Conservation (phyloP, 2,113 vertebrate species). For the Coracopsis vasa region DNA sequence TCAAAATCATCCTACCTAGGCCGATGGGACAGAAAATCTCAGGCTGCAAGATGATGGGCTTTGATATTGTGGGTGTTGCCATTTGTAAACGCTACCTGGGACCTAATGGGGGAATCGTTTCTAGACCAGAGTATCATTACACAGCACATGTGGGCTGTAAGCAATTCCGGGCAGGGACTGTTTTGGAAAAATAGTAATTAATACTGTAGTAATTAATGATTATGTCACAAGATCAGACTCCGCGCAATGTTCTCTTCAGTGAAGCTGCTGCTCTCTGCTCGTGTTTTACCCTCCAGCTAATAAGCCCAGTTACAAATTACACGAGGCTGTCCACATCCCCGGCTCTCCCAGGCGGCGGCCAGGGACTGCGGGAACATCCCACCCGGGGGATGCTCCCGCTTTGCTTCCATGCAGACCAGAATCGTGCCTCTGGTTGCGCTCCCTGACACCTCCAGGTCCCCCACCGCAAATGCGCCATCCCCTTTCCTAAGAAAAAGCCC, state of each 20-base stretch:
- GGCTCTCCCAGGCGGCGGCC: background rate
- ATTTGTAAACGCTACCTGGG: constrained; percentile 15
- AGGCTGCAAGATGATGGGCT: background rate
- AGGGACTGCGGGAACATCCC: background rate
- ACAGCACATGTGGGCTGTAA: constrained; percentile 16
- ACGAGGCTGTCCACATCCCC: background rate
- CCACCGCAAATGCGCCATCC: background rate
- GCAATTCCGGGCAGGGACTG: constrained; percentile 25
- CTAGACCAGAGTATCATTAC: background rate
- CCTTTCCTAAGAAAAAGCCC: background rate
- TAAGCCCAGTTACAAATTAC: background rate
- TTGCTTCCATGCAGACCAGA: background rate
- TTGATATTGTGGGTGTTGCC: constrained; percentile 2
- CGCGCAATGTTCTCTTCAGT: constrained; percentile 17
- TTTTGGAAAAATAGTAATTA: constrained; percentile 55
- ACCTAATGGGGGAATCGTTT: background rate
- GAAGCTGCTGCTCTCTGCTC: constrained; percentile 38
- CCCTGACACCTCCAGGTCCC: background rate
- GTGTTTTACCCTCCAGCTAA: constrained; percentile 34
- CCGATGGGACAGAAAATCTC: constrained; percentile 12
- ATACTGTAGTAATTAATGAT: constrained; percentile 60
- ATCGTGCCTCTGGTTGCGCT: background rate
- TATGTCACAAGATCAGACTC: constrained; percentile 50
- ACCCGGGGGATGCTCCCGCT: background rate
- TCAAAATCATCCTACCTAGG: background rate